Evolutionary conservation across 1,140 invertebrate species (phyloP), one percentile per base, ranked within the genome.

Genomic region (Pygmarrhopalites habei): DNA sequence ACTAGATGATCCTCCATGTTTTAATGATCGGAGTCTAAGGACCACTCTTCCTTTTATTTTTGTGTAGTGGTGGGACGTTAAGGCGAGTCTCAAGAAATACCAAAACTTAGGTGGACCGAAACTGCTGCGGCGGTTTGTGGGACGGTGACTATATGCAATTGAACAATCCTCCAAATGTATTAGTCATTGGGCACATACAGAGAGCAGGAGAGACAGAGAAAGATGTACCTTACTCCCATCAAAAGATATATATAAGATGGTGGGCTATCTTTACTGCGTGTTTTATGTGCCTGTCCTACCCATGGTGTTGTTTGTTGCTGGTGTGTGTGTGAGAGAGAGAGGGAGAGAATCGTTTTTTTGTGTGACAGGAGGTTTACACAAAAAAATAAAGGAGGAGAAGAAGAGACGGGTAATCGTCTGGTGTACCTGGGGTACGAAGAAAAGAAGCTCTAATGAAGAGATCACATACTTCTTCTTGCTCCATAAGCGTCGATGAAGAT

Each of bases 371-470:
- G n/a, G n/a, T n/a, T n/a, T n/a, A n/a, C n/a, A n/a, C n/a, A n/a
- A n/a, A n/a, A n/a, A n/a, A n/a, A n/a, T n/a, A 35, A 15, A 35
- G 15, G 32, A 35, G 32, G 15, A 35, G 32, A 35, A 35, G 32
- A 35, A 35, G 32, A 35, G 32, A 35, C 15, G 15, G 32, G 15
- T 7, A 35, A 35, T 7, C 5, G 15, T 5, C 5, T 4, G 49
- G 25, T 52, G 49, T 52, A 52, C 49, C 49, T 52, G 49, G 49
- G 35, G 49, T 52, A 26, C 4, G 23, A 52, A 52, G 47, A 64
- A 52, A 64, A 35, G 47, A 56, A 32, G 29, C 56, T 29, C 55
- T 64, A 64, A 64, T 64, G 62, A 64, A 64, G 62, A 64, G 62
- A 64, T 64, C 62, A 51, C 55, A 58, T 64, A 58, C 55, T 35